Evolutionary conservation across 2,888 invertebrate species (phyloP), one percentile per base, ranked within the genome.

Genomic region (Lomographa bimaculata): DNA sequence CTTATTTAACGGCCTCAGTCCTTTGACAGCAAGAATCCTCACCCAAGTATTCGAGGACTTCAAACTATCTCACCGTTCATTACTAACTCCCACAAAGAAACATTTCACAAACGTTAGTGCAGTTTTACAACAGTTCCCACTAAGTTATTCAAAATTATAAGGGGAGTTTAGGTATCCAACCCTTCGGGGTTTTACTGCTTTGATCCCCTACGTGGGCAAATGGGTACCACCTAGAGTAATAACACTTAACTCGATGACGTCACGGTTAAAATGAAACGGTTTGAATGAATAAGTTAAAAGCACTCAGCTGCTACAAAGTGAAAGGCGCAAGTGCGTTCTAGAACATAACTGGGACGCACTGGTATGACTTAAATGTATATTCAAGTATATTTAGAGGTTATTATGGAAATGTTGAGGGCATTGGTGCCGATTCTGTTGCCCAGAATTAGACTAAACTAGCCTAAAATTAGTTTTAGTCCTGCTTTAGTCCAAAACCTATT

Each of bases 161-260:
- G 32, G 14, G n/a, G 8, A 26, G 18, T 12, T 36, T 36, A 28
- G 11, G 14, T 8, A 19, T n/a, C n/a, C 20, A 35, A 35, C 27
- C 32, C 32, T 37, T 16, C 12, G 11, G 17, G 32, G 36, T 23
- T 43, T 43, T 32, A 43, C 32, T 32, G 19, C 32, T 32, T 19
- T 27, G 32, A 36, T 27, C 36, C 42, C 23, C 18, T 17, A 43
- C 35, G 42, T 43, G 26, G 23, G 21, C 32, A 28, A 29, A 40
- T 29, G 33, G 33, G 18, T 9, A 21, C 20, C 33, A 27, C 35
- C 35, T 30, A 41, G 18, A 42, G 42, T 17, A 27, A 37, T 41
- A 39, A 39, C 36, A 49, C 45, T 49, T 43, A 49, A 18, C 33
- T 27, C 20, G 29, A 46, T 42, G 36, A 45, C 39, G 39, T 46